phyloP scores from a whole-genome alignment of 2,888 invertebrate species.

The Tetranychus piercei region DNA sequence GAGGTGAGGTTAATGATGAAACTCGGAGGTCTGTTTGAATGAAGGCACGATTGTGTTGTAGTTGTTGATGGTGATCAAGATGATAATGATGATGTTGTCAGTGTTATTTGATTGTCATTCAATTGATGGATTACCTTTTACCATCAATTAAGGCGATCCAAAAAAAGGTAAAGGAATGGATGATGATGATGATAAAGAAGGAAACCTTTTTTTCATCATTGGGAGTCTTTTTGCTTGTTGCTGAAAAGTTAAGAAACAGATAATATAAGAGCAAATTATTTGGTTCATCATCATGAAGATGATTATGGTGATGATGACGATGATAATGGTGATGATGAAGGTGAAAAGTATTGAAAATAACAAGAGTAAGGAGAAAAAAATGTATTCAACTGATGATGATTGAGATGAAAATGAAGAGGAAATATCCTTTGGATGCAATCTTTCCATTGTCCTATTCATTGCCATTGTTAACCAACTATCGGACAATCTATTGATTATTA shows the following conservation, averaged over 20 bases:
- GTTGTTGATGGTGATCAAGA: not conserved
- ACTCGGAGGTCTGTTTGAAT: not conserved
- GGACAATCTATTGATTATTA: no score
- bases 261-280: not conserved
- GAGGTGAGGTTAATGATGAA: constrained; percentile 1
- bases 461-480: no score
- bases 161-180: not conserved
- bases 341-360: no score
- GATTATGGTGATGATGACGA: no score
- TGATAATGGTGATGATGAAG: no score
- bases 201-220: not conserved
- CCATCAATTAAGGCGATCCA: not conserved
- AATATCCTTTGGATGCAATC: no score
- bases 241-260: not conserved
- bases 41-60: not conserved
- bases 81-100: not conserved
- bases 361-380: no score
- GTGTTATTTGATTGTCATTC: not conserved
- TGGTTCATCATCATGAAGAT: not conserved
- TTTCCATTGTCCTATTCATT: no score
- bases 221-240: not conserved
- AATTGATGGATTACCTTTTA: not conserved
- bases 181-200: not conserved
- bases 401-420: no score
- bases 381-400: no score